A percentile compares a stretch with the other conserved stretches of the same genome.
Conservation (phyloP, 2,888 invertebrate species). For the Tricholauxania praeusta region DNA sequence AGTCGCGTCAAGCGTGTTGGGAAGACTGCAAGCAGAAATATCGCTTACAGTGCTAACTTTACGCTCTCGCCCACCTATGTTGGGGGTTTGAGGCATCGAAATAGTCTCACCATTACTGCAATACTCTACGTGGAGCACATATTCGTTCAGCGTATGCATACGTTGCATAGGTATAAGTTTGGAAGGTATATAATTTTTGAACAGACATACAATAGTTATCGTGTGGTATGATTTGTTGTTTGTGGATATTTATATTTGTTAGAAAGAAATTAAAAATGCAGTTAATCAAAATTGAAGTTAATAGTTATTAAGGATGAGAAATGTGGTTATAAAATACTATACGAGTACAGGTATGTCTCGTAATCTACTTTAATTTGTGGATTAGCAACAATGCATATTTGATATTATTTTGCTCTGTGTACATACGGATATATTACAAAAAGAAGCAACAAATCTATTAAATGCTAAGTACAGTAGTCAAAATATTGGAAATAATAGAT, state of each 20-base stretch:
- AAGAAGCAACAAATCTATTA: neutral
- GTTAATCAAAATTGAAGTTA: too few species aligned
- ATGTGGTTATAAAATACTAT: too few species aligned
- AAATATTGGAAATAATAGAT: neutral
- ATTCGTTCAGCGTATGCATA: neutral
- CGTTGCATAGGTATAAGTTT: neutral
- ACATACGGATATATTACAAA: too few species aligned
- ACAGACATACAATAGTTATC: neutral
- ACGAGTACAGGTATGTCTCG: too few species aligned
- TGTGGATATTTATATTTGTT: neutral
- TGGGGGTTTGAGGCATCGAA: constrained; percentile 43
- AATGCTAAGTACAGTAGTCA: neutral
- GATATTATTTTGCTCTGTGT: too few species aligned
- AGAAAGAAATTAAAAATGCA: too few species aligned
- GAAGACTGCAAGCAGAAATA: constrained; percentile 38
- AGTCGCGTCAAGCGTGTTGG: constrained; percentile 33
- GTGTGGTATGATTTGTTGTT: constrained; percentile 16
- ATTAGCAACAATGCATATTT: too few species aligned
- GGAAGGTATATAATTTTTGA: neutral
- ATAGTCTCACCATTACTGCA: constrained; percentile 36
- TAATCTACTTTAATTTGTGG: too few species aligned
- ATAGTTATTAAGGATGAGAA: too few species aligned
- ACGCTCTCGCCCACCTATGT: constrained; percentile 34
- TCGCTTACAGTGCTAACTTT: constrained; percentile 43
- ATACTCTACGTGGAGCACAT: constrained; percentile 5